Percentiles rank a stretch among this genome's conserved stretches.
Evolutionary conservation across 2,888 invertebrate genomes (phyloP).

Genomic region (Schizotus pectinicornis): DNA sequence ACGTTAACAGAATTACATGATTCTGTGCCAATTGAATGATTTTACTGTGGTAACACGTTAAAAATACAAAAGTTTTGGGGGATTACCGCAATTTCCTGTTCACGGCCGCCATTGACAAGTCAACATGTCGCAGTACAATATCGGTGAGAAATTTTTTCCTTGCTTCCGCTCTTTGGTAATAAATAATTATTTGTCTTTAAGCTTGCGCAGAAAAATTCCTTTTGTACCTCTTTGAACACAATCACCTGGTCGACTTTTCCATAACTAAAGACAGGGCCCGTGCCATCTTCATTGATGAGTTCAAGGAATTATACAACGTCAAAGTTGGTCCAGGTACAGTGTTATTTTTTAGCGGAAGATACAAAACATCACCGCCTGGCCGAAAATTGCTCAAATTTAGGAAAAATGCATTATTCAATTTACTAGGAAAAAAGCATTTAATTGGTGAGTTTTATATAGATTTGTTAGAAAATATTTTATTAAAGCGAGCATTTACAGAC

Average conservation of each 20-base stretch:
- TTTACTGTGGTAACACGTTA: no score
- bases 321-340: neutral
- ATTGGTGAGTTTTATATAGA: conserved; percentile 1
- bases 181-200: neutral
- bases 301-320: neutral
- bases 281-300: neutral
- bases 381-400: neutral
- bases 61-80: no score
- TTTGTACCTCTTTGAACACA: conserved; percentile 11
- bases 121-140: no score
- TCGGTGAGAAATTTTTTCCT: no score
- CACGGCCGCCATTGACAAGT: no score
- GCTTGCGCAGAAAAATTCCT: conserved; percentile 11
- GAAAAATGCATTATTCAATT: neutral
- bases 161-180: no score
- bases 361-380: neutral
- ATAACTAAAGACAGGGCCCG: conserved; percentile 3
- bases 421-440: neutral
- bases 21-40: no score
- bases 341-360: neutral
- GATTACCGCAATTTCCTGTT: no score
- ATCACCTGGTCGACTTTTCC: conserved; percentile 3
- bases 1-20: no score
- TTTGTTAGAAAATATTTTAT: neutral
- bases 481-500: neutral